Evolutionary conservation across 2,797 vertebrate genomes (phyloP).

Genomic region (Pelochelys cantorii): DNA sequence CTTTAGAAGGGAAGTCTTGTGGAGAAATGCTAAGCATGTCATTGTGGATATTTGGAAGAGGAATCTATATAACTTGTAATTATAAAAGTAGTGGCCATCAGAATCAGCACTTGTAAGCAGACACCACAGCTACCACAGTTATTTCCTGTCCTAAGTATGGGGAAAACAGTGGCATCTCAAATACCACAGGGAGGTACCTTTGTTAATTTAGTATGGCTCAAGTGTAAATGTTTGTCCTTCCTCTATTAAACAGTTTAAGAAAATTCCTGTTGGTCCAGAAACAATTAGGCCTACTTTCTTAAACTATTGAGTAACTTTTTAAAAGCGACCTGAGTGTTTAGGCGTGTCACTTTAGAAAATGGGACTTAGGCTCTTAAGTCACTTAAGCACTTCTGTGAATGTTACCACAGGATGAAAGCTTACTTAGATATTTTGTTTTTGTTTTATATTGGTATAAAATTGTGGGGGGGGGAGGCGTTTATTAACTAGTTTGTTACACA

Average conservation of each 20-base stretch:
- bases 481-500: background rate
- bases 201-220: background rate
- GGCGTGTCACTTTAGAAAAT: background rate
- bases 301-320: background rate
- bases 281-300: background rate
- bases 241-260: conserved; percentile 49
- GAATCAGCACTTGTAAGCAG: background rate
- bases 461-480: background rate
- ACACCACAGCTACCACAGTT: background rate
- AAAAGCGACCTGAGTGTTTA: background rate
- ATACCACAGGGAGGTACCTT: background rate
- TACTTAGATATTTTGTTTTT: background rate
- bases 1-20: conserved; percentile 7
- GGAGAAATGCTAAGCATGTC: conserved; percentile 8
- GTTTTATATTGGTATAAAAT: background rate
- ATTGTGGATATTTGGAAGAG: conserved; percentile 15
- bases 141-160: background rate
- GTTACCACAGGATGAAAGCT: background rate
- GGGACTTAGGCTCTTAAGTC: background rate
- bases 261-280: conserved; percentile 33
- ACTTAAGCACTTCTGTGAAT: background rate
- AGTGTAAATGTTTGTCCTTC: conserved; percentile 51
- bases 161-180: background rate
- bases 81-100: background rate
- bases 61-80: conserved; percentile 28